Conservation (phyloP, 2,113 vertebrate genomes). For the Elephas maximus region DNA sequence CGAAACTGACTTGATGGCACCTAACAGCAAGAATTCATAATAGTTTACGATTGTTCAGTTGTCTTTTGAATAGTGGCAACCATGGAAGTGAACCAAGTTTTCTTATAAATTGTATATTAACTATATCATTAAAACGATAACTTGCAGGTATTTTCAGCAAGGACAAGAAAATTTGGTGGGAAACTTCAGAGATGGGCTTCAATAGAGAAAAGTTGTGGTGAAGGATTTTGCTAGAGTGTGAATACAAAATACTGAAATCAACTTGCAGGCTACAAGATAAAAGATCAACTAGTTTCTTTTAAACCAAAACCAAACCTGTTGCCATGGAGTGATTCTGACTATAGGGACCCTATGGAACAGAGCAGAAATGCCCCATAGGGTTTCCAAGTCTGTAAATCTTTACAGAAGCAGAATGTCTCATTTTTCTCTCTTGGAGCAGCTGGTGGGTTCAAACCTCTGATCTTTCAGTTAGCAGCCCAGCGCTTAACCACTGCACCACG, state of each 20-base stretch:
- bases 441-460: too few species aligned
- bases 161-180: not conserved
- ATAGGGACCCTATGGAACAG: too few species aligned
- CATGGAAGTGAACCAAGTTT: not conserved
- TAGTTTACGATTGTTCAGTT: not conserved
- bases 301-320: too few species aligned
- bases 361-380: too few species aligned
- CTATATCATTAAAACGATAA: not conserved
- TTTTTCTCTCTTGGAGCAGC: too few species aligned
- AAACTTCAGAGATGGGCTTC: not conserved
- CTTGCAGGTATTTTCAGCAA: constrained; percentile 47
- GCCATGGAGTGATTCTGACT: too few species aligned
- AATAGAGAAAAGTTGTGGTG: not conserved
- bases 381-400: too few species aligned
- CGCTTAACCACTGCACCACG: too few species aligned
- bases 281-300: not conserved
- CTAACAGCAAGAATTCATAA: too few species aligned
- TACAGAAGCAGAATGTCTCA: too few species aligned
- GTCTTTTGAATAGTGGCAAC: not conserved
- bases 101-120: not conserved
- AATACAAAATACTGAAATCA: not conserved
- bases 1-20: too few species aligned
- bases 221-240: constrained; percentile 17
- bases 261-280: not conserved
- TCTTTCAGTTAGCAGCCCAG: too few species aligned